Conservation (phyloP, 2,797 vertebrate genomes). For the Leucoraja ocellata region DNA sequence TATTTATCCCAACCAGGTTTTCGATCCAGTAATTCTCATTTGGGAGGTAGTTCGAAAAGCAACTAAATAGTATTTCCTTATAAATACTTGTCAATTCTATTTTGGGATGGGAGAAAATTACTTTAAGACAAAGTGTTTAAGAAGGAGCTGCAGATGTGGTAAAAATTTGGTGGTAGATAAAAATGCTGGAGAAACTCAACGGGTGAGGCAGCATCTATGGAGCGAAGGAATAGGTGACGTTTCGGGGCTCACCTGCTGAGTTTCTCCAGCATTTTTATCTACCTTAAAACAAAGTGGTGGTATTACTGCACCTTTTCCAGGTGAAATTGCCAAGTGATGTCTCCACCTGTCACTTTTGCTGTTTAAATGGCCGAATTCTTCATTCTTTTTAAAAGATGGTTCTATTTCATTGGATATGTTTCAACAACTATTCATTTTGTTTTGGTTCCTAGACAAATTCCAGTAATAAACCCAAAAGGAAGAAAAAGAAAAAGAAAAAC, state of each 20-base stretch:
- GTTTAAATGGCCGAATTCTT: neutral
- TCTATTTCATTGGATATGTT: neutral
- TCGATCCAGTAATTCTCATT: neutral
- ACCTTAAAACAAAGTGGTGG: neutral
- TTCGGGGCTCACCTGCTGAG: too few relatives aligned
- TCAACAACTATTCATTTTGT: constrained; percentile 41
- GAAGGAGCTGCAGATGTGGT: too few relatives aligned
- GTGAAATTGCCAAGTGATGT: neutral
- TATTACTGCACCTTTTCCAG: too few relatives aligned
- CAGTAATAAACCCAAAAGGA: constrained; percentile 71
- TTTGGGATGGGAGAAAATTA: too few relatives aligned
- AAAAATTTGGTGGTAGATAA: too few relatives aligned
- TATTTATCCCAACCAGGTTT: neutral
- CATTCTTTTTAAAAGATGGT: neutral
- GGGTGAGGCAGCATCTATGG: too few relatives aligned
- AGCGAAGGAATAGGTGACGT: too few relatives aligned
- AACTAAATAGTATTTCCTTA: neutral
- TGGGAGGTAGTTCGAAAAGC: neutral
- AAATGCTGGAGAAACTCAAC: too few relatives aligned
- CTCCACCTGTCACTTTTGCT: neutral
- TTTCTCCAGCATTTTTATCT: too few relatives aligned
- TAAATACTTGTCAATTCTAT: neutral
- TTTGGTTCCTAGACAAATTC: constrained; percentile 52
- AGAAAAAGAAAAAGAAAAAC: constrained; percentile 85
- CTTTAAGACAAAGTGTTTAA: too few relatives aligned